A percentile compares a stretch with the other conserved stretches of the same genome.
phyloP scores from a whole-genome alignment of 2,113 vertebrate species.

The Acinonyx jubatus region DNA sequence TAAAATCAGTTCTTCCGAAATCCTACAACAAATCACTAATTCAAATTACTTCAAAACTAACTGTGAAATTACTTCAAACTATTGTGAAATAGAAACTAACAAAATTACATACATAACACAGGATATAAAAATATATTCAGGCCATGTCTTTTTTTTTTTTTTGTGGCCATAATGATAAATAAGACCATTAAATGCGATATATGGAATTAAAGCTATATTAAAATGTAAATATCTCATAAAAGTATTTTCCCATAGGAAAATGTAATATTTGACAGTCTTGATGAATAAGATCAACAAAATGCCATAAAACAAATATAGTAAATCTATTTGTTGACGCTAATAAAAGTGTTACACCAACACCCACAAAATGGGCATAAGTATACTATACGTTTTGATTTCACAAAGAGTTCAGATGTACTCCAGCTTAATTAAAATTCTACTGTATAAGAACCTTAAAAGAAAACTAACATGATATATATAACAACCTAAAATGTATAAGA shows the following conservation, averaged over 20 bases:
- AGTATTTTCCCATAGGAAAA: slow-evolving; percentile 22
- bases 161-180: neutral
- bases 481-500: neutral
- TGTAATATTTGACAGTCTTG: neutral
- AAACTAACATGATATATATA: neutral
- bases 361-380: neutral
- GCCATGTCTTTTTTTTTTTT: neutral
- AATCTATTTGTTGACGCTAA: neutral
- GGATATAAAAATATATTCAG: neutral
- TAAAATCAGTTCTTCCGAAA: slow-evolving; percentile 62
- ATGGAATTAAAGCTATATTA: neutral
- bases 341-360: neutral
- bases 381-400: neutral
- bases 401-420: neutral
- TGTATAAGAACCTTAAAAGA: neutral
- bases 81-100: neutral
- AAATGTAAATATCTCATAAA: slow-evolving; percentile 8
- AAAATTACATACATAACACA: neutral
- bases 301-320: neutral
- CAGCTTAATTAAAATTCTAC: neutral
- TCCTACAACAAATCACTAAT: neutral
- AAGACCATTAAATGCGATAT: neutral
- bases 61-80: neutral
- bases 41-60: slow-evolving; percentile 24
- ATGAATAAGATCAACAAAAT: slow-evolving; percentile 12